Evolutionary conservation across 2,113 vertebrate genomes (phyloP), one percentile per base, ranked within the genome.

Genomic region (Amblyornis subalaris): DNA sequence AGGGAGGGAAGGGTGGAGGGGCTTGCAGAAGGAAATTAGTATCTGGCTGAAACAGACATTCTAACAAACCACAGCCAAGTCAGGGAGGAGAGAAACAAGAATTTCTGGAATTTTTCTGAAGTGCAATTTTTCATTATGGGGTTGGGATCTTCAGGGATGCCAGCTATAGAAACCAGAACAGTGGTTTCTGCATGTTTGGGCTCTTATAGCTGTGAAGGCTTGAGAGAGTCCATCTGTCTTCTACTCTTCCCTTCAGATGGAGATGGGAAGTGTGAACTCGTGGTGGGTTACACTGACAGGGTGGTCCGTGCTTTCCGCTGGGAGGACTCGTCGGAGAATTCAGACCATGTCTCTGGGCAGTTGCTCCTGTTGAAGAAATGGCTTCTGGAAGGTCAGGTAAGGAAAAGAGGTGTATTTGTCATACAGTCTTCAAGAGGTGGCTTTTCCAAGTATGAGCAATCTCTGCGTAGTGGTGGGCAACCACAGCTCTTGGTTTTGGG

Each of bases 221-320:
- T 87, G 69, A 77, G 44, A 76, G 28, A 64, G 23, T 29, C 29
- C 47, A 9, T 54, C 24, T 64, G 0, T 84, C 31, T 74, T 35
- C 24, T 77, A 55, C 40, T 90, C 33, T 90, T 85, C 58, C 35
- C 36, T 71, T 19, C 93, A 99, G 99, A 99, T 88, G 99, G 99
- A 53, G 99, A 99, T 35, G 99, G 99, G 7, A 98, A 98, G 58
- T 98, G 96, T 7, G 99, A 99, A 96, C 95, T 99, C 95, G 99
- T 99, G 64, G 98, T 99, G 65, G 99, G 99, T 17, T 99, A 99
- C 97, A 99, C 99, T 10, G 99, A 99, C 98, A 98, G 99, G 3
- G 99, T 99, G 72, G 99, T 99, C 15, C 98, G 99, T 86, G 99
- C 99, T 21, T 99, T 99, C 94, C 98, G 99, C 23, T 99, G 99